Evolutionary conservation across 2,888 invertebrate species (phyloP).

Genomic region (Nomada ferruginata): DNA sequence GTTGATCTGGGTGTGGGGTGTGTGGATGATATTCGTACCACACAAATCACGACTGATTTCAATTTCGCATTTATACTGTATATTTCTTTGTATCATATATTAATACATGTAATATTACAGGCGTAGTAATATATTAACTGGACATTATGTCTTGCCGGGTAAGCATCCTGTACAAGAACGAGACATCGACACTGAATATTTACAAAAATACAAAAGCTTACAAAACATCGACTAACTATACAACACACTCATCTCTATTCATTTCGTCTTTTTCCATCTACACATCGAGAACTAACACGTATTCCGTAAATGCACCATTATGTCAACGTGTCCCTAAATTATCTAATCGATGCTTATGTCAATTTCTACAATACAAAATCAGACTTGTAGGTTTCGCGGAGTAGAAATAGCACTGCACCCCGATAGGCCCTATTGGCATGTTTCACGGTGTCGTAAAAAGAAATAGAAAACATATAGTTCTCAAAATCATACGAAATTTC

Average conservation of each 20-base stretch:
- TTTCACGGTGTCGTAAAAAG: slow-evolving; percentile 3
- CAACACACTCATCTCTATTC: slow-evolving; percentile 67
- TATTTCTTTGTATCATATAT: slow-evolving; percentile 65
- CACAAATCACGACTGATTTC: not conserved
- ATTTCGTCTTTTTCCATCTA: slow-evolving; percentile 44
- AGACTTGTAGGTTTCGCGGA: slow-evolving; percentile 69
- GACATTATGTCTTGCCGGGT: slow-evolving; percentile 64
- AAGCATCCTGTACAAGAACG: slow-evolving; percentile 46
- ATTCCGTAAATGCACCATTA: slow-evolving; percentile 24
- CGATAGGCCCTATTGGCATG: slow-evolving; percentile 53
- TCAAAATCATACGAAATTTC: not conserved
- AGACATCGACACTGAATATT: slow-evolving; percentile 76
- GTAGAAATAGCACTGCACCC: slow-evolving; percentile 24
- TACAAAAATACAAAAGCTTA: slow-evolving; percentile 84
- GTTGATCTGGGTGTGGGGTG: too few relatives aligned
- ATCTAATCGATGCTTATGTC: slow-evolving; percentile 32
- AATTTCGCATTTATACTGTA: slow-evolving; percentile 63
- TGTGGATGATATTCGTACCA: too few relatives aligned
- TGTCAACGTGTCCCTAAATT: slow-evolving; percentile 25
- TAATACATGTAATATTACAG: slow-evolving; percentile 68
- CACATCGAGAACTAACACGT: slow-evolving; percentile 57
- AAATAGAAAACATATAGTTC: not conserved
- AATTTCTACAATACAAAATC: slow-evolving; percentile 67
- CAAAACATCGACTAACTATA: slow-evolving; percentile 80
- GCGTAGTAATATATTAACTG: slow-evolving; percentile 72